Evolutionary conservation across 2,888 invertebrate species (phyloP).

Genomic region (Acronicta leporina): DNA sequence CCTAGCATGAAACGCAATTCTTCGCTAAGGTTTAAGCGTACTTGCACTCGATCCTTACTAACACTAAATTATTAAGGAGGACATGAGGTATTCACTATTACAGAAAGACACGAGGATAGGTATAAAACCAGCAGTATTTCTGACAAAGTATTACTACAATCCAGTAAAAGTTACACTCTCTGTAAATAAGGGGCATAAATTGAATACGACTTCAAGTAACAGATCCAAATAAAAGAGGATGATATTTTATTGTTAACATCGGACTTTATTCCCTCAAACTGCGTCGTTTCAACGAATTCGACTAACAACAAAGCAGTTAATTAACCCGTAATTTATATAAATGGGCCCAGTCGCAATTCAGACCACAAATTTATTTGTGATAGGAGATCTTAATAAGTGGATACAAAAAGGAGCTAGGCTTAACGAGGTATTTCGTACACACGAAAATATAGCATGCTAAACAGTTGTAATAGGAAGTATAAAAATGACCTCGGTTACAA

Average conservation of each 20-base stretch:
- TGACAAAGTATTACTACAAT: constrained; percentile 31
- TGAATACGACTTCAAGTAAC: constrained; percentile 28
- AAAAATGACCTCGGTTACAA: too few species aligned
- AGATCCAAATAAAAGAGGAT: constrained; percentile 56
- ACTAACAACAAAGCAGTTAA: constrained; percentile 80
- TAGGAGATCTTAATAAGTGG: constrained; percentile 71
- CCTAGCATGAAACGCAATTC: constrained; percentile 44
- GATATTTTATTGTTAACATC: constrained; percentile 71
- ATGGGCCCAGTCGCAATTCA: constrained; percentile 76
- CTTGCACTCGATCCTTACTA: constrained; percentile 30
- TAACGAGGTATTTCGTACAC: constrained; percentile 28
- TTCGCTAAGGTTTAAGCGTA: constrained; percentile 41
- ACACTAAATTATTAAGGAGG: constrained; percentile 34
- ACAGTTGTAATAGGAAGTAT: too few species aligned
- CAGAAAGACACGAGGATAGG: constrained; percentile 15
- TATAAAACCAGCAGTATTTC: constrained; percentile 36
- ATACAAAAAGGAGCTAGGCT: constrained; percentile 48
- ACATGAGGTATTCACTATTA: constrained; percentile 33
- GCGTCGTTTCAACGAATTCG: constrained; percentile 75
- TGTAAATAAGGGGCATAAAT: constrained; percentile 33
- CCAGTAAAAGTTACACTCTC: constrained; percentile 12
- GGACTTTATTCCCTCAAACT: constrained; percentile 69
- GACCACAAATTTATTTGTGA: constrained; percentile 79
- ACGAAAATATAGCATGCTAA: too few species aligned
- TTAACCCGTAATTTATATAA: constrained; percentile 83